Percentiles rank a stretch among this genome's conserved stretches.
Conservation (phyloP, 2,888 invertebrate genomes). For the Neocrepidodera transversa region DNA sequence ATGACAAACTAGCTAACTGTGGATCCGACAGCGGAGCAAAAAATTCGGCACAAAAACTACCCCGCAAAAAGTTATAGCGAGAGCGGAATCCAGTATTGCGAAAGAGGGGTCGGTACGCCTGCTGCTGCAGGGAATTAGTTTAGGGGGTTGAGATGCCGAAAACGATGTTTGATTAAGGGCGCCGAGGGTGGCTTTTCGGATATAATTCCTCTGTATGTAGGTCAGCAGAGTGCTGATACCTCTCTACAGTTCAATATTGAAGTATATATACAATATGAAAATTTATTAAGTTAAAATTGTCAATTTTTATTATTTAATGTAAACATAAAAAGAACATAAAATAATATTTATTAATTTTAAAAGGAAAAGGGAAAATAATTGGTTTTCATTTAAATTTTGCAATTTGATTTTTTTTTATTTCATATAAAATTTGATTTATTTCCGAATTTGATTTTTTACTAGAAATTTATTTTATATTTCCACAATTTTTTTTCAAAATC, state of each 20-base stretch:
- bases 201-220: slow-evolving; percentile 38
- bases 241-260: slow-evolving; percentile 12
- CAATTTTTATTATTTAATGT: too few relatives aligned
- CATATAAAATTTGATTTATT: too few relatives aligned
- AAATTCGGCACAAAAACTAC: slow-evolving; percentile 55
- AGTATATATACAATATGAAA: too few relatives aligned
- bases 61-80: slow-evolving; percentile 46
- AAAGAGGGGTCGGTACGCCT: slow-evolving; percentile 36
- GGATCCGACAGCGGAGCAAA: slow-evolving; percentile 60
- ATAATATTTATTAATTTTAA: too few relatives aligned
- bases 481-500: too few relatives aligned
- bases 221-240: slow-evolving; percentile 34
- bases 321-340: too few relatives aligned
- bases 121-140: slow-evolving; percentile 48
- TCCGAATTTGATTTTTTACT: too few relatives aligned
- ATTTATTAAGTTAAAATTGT: too few relatives aligned
- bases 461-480: too few relatives aligned
- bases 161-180: slow-evolving; percentile 42
- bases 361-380: too few relatives aligned
- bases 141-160: slow-evolving; percentile 42
- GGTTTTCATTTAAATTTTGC: too few relatives aligned
- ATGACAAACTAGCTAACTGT: slow-evolving; percentile 63
- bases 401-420: too few relatives aligned
- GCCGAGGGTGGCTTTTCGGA: slow-evolving; percentile 12
- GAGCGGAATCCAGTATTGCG: slow-evolving; percentile 44